Base-by-base conservation (phyloP, 2,888 invertebrate species). In the Lasioglossum malachurum region DNA sequence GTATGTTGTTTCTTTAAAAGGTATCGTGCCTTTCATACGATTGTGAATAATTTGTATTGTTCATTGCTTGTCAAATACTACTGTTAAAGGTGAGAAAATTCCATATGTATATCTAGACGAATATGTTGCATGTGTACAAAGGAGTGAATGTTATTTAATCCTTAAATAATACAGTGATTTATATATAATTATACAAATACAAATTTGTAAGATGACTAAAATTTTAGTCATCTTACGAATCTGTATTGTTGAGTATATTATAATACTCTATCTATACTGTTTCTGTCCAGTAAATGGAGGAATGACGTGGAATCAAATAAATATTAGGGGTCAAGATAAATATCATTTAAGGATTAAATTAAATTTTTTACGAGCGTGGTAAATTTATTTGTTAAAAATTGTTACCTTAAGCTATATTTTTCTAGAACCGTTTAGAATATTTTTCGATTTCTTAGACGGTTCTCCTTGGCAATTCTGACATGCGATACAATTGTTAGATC, bases 401-500 rank as follows among this genome's bases (percentile, higher is more conserved):
- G 67, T 83, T 81, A 60, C 44, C 38, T 80, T 69, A 57, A 75
- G 35, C 12, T 41, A 41, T 41, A n/a, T 75, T 80, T 38, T 38
- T 46, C n/a, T 64, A 60, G 35, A 85, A 75, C 44, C 76, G 41
- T 76, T 75, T 49, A 72, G 73, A 73, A 64, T 73, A 53, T 53
- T 53, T n/a, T n/a, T 53, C n/a, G 10, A 53, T 53, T 53, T 23
- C 53, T 53, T 53, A 53, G 49, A 76, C 38, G 67, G 83, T 89
- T 78, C 74, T 86, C 83, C 71, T 75, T 38, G 83, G 49, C 78
- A 83, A 83, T 80, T 88, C 75, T 79, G 77, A 90, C 8, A 71
- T 23, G 46, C 71, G 64, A 64, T 64, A 83, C 75, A 89, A 57
- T 86, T 89, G 83, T 91, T 89, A 89, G 85, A 83, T 84, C 71